phyloP scores from a whole-genome alignment of 2,113 vertebrate species.

The Clarias magur region DNA sequence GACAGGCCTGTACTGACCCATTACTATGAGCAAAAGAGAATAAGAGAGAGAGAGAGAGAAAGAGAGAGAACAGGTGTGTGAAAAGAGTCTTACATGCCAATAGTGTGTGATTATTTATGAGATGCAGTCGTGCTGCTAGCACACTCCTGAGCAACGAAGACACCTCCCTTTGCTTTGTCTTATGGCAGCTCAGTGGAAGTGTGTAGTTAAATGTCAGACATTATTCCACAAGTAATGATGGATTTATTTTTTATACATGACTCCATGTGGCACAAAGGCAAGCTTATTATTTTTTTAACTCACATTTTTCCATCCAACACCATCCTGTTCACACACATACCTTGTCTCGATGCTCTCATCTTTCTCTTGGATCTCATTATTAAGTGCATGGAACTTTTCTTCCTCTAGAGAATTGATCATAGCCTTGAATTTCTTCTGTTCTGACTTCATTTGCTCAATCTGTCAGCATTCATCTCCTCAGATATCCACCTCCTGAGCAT shows the following conservation, averaged over 20 bases:
- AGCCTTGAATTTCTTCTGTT: conserved; percentile 73
- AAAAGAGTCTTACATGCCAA: conserved; percentile 44
- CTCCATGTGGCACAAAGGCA: neutral
- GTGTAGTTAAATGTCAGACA: conserved; percentile 8
- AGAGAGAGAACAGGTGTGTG: conserved; percentile 45
- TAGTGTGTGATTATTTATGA: conserved; percentile 60
- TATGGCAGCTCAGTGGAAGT: conserved; percentile 36
- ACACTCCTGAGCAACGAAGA: conserved; percentile 51
- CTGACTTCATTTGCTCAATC: conserved; percentile 68
- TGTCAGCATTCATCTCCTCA: conserved; percentile 69
- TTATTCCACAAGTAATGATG: conserved; percentile 3
- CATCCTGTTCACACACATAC: conserved; percentile 53
- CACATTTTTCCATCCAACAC: neutral
- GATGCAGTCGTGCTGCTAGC: conserved; percentile 39
- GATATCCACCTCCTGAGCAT: conserved; percentile 58
- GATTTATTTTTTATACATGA: neutral
- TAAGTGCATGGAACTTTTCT: conserved; percentile 62
- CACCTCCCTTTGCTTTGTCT: conserved; percentile 64
- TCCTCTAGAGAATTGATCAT: conserved; percentile 76
- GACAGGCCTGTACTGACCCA: neutral
- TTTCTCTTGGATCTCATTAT: conserved; percentile 77
- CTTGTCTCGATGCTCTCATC: conserved; percentile 79
- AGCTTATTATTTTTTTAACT: neutral
- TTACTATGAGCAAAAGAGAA: neutral
- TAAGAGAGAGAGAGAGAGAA: conserved; percentile 15